Percentiles rank a stretch among this genome's conserved stretches.
Evolutionary conservation across 2,888 invertebrate species (phyloP).

Genomic region (Rhaphigaster nebulosa): DNA sequence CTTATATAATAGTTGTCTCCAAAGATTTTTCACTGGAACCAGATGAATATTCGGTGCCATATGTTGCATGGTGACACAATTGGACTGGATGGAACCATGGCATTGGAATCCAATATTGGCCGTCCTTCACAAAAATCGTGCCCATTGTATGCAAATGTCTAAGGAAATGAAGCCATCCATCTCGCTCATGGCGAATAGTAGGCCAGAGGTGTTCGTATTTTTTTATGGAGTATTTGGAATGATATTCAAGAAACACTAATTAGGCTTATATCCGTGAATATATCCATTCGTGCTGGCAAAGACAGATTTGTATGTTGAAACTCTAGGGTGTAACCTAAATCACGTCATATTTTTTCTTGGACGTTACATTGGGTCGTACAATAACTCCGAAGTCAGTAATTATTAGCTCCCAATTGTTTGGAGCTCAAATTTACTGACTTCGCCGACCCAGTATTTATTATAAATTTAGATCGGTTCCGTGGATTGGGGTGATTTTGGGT

Average conservation of each 20-base stretch:
- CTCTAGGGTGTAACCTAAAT: too few relatives aligned
- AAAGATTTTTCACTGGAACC: not conserved
- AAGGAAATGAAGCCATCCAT: conserved; percentile 43
- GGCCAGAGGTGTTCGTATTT: not conserved
- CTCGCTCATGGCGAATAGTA: not conserved
- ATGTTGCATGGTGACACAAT: conserved; percentile 10
- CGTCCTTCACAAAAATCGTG: conserved; percentile 52
- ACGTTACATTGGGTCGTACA: too few relatives aligned
- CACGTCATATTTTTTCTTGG: too few relatives aligned
- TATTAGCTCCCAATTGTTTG: too few relatives aligned
- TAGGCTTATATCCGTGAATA: not conserved
- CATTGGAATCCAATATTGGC: conserved; percentile 33
- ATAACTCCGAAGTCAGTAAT: too few relatives aligned
- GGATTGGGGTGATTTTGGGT: too few relatives aligned
- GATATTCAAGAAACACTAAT: not conserved
- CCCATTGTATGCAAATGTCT: conserved; percentile 51
- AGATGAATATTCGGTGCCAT: not conserved
- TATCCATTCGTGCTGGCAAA: too few relatives aligned
- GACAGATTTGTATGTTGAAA: too few relatives aligned
- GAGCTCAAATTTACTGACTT: too few relatives aligned
- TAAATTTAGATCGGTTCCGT: too few relatives aligned
- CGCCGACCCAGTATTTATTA: too few relatives aligned
- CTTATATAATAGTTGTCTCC: too few relatives aligned
- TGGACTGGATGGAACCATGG: not conserved
- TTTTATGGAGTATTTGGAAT: not conserved